Conservation (phyloP, 2,797 vertebrate species). For the Sebastes oblongus region DNA sequence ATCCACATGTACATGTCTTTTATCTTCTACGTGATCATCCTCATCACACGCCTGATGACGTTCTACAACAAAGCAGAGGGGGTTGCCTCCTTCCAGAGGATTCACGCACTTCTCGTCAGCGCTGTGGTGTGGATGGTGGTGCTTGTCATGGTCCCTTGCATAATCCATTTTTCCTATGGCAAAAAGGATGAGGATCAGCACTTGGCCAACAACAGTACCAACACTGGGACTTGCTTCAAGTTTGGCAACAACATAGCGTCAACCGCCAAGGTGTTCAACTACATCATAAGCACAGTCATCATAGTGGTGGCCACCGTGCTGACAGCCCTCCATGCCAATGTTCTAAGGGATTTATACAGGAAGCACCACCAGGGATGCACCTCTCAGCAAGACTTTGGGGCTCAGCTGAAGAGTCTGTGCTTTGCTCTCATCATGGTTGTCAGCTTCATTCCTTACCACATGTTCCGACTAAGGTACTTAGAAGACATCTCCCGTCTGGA, state of each 20-base stretch:
- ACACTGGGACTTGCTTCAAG: constrained; percentile 76
- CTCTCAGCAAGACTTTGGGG: constrained; percentile 89
- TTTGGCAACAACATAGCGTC: constrained; percentile 74
- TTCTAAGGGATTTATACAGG: constrained; percentile 73
- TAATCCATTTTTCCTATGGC: constrained; percentile 79
- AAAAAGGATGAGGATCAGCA: fast-evolving
- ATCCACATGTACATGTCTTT: constrained; percentile 94
- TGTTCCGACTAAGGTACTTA: constrained; percentile 88
- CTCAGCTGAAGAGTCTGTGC: constrained; percentile 88
- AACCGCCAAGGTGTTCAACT: constrained; percentile 75
- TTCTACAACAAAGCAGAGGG: constrained; percentile 84
- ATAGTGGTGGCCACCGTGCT: constrained; percentile 69
- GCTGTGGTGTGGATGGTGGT: constrained; percentile 81
- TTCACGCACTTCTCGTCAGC: constrained; percentile 81
- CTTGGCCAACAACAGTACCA: fast-evolving
- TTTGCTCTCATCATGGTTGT: constrained; percentile 88
- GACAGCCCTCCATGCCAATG: constrained; percentile 79
- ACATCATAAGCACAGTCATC: constrained; percentile 69
- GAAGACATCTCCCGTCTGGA: fast-evolving
- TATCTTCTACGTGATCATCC: constrained; percentile 87
- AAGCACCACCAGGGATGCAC: constrained; percentile 71
- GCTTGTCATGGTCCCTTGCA: constrained; percentile 66
- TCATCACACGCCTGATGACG: constrained; percentile 81
- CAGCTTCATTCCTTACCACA: constrained; percentile 90
- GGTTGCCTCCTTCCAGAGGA: constrained; percentile 79